A percentile compares a stretch with the other conserved stretches of the same genome.
phyloP scores from a whole-genome alignment of 2,888 invertebrate genomes.

The Megastigmus dorsalis region DNA sequence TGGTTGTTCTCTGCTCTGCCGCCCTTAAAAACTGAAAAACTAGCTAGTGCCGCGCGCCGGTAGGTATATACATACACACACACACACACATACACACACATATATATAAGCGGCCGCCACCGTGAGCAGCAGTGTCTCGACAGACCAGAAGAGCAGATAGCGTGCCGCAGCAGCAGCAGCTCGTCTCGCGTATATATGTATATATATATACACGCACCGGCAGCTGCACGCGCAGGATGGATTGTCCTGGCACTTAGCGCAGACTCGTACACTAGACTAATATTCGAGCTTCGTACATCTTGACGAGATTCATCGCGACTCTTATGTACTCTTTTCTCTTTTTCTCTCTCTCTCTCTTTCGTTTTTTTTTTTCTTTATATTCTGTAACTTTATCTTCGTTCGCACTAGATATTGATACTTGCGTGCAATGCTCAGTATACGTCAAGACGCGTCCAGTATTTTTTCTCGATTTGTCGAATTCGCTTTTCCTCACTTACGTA shows the following conservation, averaged over 20 bases:
- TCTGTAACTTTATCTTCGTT: too few species aligned
- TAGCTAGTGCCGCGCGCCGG: slow-evolving; percentile 17
- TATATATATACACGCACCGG: not conserved
- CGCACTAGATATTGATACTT: too few species aligned
- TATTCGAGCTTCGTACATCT: not conserved
- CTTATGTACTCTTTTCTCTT: not conserved
- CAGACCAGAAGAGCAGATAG: slow-evolving; percentile 24
- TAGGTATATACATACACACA: too few species aligned
- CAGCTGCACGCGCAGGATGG: not conserved
- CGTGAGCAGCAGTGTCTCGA: too few species aligned
- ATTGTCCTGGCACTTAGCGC: slow-evolving; percentile 3
- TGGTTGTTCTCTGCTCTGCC: slow-evolving; percentile 61
- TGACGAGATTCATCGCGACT: not conserved
- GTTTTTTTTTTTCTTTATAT: too few species aligned
- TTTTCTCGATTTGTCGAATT: too few species aligned
- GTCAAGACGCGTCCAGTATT: too few species aligned
- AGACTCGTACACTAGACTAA: not conserved
- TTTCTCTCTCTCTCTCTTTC: not conserved
- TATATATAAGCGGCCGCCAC: too few species aligned
- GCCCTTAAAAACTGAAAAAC: slow-evolving; percentile 64
- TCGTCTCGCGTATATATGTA: too few species aligned
- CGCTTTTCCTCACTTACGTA: too few species aligned
- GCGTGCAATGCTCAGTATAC: too few species aligned
- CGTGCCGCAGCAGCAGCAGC: slow-evolving; percentile 10
- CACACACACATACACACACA: too few species aligned